Evolutionary conservation across 2,797 vertebrate genomes (phyloP), one percentile per base, ranked within the genome.

Genomic region (Pachyuromys duprasi): DNA sequence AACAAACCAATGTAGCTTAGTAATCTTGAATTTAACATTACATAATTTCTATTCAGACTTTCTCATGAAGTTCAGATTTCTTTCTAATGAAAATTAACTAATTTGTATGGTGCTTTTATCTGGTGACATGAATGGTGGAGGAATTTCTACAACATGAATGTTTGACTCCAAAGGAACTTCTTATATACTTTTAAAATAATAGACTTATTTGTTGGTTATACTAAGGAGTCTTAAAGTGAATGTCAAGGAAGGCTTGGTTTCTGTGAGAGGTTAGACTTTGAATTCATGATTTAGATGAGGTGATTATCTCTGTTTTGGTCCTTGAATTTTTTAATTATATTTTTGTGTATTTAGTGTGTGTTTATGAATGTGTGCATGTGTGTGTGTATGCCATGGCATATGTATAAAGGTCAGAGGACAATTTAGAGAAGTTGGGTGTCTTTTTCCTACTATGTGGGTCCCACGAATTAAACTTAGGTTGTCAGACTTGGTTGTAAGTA

Each of bases 1-100:
- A 98, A 95, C 95, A 95, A 96, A 94, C 95, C 80, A 96, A 95
- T 96, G 96, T 86, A 91, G 96, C 93, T 90, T 87, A 94, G 96
- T 98, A 97, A 98, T 97, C 97, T 98, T 99, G 98, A 97, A 97
- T 94, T 96, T 86, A 72, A 95, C 96, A 96, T 93, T 96, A 93
- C 75, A 18, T 96, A 91, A 92, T 93, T 57, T 26, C 95, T 94
- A n/a, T 97, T 81, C n/a, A 75, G 45, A 33, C 20, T 97, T 93
- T n/a, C 86, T 84, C 75, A 72, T 70, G 82, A 95, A 95, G 81
- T 97, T 90, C 22, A n/a, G 31, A 67, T 69, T 93, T 81, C 75
- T 96, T 93, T 60, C 57, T 55, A 4, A 33, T 95, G 89, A 90
- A 96, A 95, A 84, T 96, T 76, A 95, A 96, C 0, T 96, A 84